Conservation (phyloP, 2,888 invertebrate species). For the Schizaphis graminum region DNA sequence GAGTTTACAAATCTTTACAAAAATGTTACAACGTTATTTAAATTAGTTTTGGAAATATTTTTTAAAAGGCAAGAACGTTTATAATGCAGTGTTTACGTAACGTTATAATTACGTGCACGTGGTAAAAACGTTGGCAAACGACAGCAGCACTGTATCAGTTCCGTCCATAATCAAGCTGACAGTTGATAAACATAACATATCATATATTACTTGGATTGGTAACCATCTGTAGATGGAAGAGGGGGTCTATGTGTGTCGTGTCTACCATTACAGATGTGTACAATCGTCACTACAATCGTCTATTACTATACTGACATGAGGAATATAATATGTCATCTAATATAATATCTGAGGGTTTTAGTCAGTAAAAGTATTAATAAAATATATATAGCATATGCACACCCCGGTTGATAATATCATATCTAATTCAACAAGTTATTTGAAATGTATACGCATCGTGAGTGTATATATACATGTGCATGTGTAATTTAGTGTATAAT, state of each 20-base stretch:
- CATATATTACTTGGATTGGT: neutral
- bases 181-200: neutral
- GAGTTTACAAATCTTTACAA: too few relatives aligned
- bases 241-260: neutral
- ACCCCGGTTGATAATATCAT: constrained; percentile 26
- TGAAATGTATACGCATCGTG: neutral
- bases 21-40: neutral
- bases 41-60: neutral
- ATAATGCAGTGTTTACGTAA: neutral
- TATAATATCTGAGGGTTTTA: neutral
- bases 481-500: neutral
- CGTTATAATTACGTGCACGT: neutral
- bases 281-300: neutral
- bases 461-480: neutral
- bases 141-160: neutral
- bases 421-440: constrained; percentile 57
- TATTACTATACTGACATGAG: neutral
- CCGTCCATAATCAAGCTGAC: neutral
- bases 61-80: neutral
- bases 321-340: neutral
- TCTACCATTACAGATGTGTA: neutral
- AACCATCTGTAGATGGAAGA: neutral
- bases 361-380: neutral
- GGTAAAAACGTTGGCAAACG: neutral
- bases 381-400: neutral